These are phyloP conservation scores for Iselma pallidipennis DNA, from an alignment of 2,888 invertebrate genomes.

Conservation along the genomic window DNA sequence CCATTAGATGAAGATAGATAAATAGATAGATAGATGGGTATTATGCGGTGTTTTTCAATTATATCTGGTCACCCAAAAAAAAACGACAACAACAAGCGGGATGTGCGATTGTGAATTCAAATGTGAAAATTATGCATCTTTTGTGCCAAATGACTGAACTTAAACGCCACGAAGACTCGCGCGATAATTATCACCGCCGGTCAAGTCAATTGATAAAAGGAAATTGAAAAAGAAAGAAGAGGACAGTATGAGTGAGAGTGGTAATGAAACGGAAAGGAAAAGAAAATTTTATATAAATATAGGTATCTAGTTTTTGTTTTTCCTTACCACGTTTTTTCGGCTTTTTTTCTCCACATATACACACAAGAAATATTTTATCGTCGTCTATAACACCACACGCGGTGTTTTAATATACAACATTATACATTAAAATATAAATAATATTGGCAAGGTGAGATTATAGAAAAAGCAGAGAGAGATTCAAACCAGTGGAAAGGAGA, in stretches of 20 bases:
- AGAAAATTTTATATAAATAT: too few species aligned
- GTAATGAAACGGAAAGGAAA: background rate
- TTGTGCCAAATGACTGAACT: slow-evolving; percentile 46
- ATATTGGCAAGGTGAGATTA: slow-evolving; percentile 27
- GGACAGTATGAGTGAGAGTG: too few species aligned
- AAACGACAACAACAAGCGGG: slow-evolving; percentile 36
- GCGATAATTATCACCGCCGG: slow-evolving; percentile 49
- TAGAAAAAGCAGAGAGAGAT: slow-evolving; percentile 3
- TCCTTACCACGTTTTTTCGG: background rate
- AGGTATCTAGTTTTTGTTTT: background rate
- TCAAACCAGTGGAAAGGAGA: background rate
- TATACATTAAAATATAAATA: slow-evolving; percentile 35
- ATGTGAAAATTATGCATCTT: slow-evolving; percentile 53
- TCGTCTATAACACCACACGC: slow-evolving; percentile 47
- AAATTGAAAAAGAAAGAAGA: background rate
- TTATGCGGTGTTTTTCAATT: slow-evolving; percentile 11
- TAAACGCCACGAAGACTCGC: slow-evolving; percentile 43
- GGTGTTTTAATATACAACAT: slow-evolving; percentile 36
- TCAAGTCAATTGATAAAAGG: background rate
- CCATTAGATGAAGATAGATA: background rate
- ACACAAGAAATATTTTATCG: slow-evolving; percentile 49
- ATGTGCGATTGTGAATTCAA: slow-evolving; percentile 50
- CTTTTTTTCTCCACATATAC: too few species aligned
- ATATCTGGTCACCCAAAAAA: slow-evolving; percentile 21
- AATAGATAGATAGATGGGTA: slow-evolving; percentile 9